A percentile compares a stretch with the other conserved stretches of the same genome.
Evolutionary conservation across 2,888 invertebrate genomes (phyloP).

Genomic region (Caenorhabditis angaria): DNA sequence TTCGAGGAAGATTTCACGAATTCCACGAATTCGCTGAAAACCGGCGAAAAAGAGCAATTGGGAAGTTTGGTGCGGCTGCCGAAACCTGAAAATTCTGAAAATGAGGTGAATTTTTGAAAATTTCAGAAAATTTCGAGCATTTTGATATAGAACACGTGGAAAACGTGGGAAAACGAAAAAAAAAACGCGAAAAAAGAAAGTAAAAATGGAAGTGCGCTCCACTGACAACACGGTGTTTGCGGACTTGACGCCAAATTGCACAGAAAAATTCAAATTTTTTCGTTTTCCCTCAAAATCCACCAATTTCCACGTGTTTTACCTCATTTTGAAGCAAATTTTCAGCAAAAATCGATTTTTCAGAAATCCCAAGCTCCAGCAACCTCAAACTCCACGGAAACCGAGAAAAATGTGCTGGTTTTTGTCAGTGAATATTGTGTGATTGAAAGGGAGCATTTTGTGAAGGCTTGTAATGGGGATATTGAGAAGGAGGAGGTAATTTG

Average conservation of each 20-base stretch:
- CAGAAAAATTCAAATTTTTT: too few relatives aligned
- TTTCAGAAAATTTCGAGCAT: not conserved
- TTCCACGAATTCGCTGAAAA: constrained; percentile 6
- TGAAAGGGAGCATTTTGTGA: constrained; percentile 51
- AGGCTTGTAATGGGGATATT: constrained; percentile 49
- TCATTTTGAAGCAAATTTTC: too few relatives aligned
- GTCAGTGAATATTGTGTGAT: constrained; percentile 56
- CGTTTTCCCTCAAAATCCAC: too few relatives aligned
- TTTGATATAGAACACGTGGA: too few relatives aligned
- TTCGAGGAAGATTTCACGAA: constrained; percentile 14
- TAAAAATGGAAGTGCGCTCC: too few relatives aligned
- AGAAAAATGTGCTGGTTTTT: constrained; percentile 52
- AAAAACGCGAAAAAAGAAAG: not conserved
- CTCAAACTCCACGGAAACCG: constrained; percentile 24
- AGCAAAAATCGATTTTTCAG: too few relatives aligned
- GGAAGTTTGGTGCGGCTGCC: constrained; percentile 40
- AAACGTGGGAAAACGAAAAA: not conserved
- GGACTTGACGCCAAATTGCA: too few relatives aligned
- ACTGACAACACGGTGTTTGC: too few relatives aligned
- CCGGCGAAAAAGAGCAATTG: constrained; percentile 17
- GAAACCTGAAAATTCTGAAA: constrained; percentile 26
- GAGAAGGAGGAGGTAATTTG: constrained; percentile 35
- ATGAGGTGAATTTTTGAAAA: constrained; percentile 17
- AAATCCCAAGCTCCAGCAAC: not conserved
- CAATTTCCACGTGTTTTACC: too few relatives aligned